Conservation (phyloP, 2,797 vertebrate genomes). For the Poliocrania exsul region DNA sequence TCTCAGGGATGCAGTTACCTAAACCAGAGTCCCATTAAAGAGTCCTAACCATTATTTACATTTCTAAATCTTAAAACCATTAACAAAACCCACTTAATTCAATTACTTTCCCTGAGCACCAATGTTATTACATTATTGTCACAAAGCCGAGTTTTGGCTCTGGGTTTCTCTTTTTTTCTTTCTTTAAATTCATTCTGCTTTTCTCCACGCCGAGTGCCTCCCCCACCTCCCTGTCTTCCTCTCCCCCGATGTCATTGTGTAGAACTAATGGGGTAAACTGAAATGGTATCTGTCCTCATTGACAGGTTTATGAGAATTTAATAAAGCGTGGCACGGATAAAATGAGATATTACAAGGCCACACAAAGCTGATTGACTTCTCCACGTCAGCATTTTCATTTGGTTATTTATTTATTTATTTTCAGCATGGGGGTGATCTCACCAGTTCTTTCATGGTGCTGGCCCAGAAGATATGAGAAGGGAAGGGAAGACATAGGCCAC, state of each 20-base stretch:
- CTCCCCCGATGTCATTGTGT: conserved; percentile 76
- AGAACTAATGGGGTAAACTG: conserved; percentile 85
- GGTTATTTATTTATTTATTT: conserved; percentile 55
- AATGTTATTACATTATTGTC: conserved; percentile 57
- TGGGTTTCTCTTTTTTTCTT: background rate
- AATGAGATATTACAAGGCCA: conserved; percentile 81
- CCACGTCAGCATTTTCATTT: conserved; percentile 74
- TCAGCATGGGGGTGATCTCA: background rate
- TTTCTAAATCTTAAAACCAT: conserved; percentile 83
- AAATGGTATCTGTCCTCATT: conserved; percentile 85
- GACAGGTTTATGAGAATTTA: conserved; percentile 89
- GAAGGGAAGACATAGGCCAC: background rate
- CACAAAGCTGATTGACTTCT: conserved; percentile 75
- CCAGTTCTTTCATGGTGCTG: background rate
- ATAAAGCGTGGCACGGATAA: conserved; percentile 86
- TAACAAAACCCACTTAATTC: conserved; percentile 86
- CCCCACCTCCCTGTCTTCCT: background rate
- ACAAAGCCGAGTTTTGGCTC: background rate
- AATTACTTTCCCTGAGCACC: conserved; percentile 76
- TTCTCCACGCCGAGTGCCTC: background rate
- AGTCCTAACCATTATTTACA: conserved; percentile 83
- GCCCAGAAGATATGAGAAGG: background rate
- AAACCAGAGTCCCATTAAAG: conserved; percentile 74
- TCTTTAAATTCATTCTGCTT: conserved; percentile 48
- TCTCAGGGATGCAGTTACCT: conserved; percentile 62